Conservation (phyloP, 2,888 invertebrate species). For the Hemistola chrysoprasaria region DNA sequence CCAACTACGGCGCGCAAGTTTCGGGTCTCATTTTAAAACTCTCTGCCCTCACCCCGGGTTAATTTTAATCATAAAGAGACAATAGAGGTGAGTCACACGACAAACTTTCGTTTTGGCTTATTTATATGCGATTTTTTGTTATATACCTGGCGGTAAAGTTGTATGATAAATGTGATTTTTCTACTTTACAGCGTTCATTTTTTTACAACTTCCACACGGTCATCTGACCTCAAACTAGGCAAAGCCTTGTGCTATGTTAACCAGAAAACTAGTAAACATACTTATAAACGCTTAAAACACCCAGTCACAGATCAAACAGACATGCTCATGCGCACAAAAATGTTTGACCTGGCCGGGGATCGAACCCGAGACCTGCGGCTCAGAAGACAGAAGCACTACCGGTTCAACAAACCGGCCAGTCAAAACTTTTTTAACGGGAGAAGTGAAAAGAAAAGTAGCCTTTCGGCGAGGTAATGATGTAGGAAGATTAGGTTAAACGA, state of each 20-base stretch:
- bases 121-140: conserved; percentile 51
- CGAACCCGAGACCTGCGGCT: no score
- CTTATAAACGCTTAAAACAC: no score
- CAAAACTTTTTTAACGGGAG: conserved; percentile 31
- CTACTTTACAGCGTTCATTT: conserved; percentile 2
- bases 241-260: no score
- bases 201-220: no score
- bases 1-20: conserved; percentile 65
- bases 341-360: no score
- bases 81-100: conserved; percentile 61
- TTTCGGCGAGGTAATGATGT: conserved; percentile 30
- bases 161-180: conserved; percentile 20
- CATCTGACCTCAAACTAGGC: no score
- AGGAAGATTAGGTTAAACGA: conserved; percentile 32
- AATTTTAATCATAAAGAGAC: conserved; percentile 76
- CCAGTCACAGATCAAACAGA: no score
- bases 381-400: no score
- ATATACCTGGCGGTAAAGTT: conserved; percentile 20
- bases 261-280: no score
- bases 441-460: conserved; percentile 32
- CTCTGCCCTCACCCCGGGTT: conserved; percentile 48
- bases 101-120: conserved; percentile 54
- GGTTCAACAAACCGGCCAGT: no score
- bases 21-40: conserved; percentile 70
- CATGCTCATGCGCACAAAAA: no score